Base-by-base conservation (phyloP, 92 coral and sea anemone genomes). In the Virgularia gustaviana region DNA sequence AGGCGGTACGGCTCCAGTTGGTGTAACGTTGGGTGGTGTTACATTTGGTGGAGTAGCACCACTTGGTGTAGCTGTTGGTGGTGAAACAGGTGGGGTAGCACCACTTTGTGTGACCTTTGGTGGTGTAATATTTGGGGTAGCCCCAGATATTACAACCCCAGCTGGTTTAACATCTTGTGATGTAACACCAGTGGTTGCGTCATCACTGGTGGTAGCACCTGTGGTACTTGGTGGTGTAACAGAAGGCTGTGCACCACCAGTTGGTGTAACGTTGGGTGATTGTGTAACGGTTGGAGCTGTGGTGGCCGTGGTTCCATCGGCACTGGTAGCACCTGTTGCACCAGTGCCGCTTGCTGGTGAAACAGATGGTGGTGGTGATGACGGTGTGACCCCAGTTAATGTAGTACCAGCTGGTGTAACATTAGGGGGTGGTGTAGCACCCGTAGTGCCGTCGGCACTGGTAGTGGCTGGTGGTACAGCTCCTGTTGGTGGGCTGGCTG, bases 101-200 rank as follows among this genome's bases (percentile, higher is more conserved):
- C 72, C 72, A 20, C 32, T 55, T 55, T 55, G 62, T 6, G 38
- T 12, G 13, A 33, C 31, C 22, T 33, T 56, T 36, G 70, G 49
- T 37, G 44, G 1, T 39, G 42, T 47, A 15, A 25, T 3, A 47
- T 25, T 25, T 15, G 55, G 6, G 18, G 18, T 25, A 47, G 55
- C 18, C 5, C 30, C 30, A 22, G 58, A 15, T 52, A 15, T 15
- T 39, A 33, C 28, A 22, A 12, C 1, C 22, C 58, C 31, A 11
- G 58, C n/a, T n/a, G n/a, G n/a, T n/a, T n/a, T 12, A 52, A 16
- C 31, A 52, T 9, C 30, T 52, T 9, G 72, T 28, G 72, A 25
- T 25, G 68, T 12, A 22, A 12, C 29, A 52, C 58, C 58, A 52
- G 58, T 52, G 58, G 30, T 15, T 3, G 11, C 30, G n/a, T n/a